Base-by-base conservation (phyloP, 1,140 invertebrate species). In the Scylla paramamosain region DNA sequence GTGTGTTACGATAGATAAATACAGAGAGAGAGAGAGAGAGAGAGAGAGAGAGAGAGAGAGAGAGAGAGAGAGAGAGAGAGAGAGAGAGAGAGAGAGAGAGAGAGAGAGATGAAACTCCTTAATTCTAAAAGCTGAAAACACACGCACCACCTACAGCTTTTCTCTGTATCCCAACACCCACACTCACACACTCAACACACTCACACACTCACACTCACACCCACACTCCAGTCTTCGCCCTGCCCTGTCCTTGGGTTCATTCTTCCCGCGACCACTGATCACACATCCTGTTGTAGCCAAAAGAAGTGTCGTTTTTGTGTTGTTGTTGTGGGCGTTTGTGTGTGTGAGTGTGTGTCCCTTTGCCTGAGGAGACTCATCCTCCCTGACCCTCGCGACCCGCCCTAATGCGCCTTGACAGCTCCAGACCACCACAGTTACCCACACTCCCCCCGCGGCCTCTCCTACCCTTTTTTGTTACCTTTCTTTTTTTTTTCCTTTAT, bases 331-430 rank as follows among this genome's bases (percentile, higher is more conserved):
- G 52, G 52, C 52, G 52, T 20, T 0, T 77, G 67, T 77, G 52
- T 59, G 67, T 20, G 52, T 77, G 67, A 16, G 52, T 59, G 67
- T 77, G 67, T 77, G 67, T 77, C 67, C 67, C 67, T n/a, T n/a
- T 77, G 20, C 67, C 67, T 3, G 67, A 8, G 20, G 67, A 77
- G 67, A 12, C 67, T 77, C 67, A 77, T n/a, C 67, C 67, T 77
- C 67, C 67, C 67, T 77, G 67, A 77, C 67, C 67, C 67, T 77
- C 67, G n/a, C 67, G 67, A 77, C 67, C 67, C 67, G 16, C 67
- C 67, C 67, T 77, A 77, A 77, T 77, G 67, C 67, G 25, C 67
- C 67, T 77, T 77, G 67, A 59, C 52, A 59, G 52, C 52, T 59
- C 52, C 52, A 59, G 52, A 59, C 67, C 67, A 77, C 67, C 67